phyloP scores from a whole-genome alignment of 2,113 vertebrate species.

The Lontra canadensis region DNA sequence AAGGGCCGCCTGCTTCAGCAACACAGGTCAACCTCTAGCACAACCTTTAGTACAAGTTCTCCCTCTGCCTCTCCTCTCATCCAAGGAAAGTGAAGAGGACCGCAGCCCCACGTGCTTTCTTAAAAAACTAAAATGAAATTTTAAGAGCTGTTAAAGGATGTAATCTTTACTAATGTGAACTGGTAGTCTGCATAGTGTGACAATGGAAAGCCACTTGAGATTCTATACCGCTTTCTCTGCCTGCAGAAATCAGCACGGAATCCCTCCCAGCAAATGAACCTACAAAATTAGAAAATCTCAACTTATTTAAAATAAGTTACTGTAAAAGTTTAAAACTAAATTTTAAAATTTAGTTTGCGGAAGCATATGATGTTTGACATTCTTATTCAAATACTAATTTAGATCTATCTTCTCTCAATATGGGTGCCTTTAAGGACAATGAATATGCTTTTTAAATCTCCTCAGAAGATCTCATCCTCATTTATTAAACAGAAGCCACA shows the following conservation, averaged over 20 bases:
- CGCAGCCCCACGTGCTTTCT: not conserved
- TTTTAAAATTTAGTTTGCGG: slow-evolving; percentile 6
- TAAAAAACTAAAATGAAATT: not conserved
- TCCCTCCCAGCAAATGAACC: not conserved
- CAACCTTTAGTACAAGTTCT: not conserved
- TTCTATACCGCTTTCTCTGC: not conserved
- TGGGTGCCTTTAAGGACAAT: not conserved
- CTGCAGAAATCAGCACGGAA: not conserved
- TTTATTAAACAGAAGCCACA: not conserved
- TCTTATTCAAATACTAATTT: slow-evolving; percentile 41
- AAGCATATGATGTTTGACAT: not conserved
- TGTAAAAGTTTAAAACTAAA: slow-evolving; percentile 12
- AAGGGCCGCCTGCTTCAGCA: not conserved
- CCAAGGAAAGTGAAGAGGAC: not conserved
- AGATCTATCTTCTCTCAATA: slow-evolving; percentile 7
- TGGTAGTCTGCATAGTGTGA: not conserved
- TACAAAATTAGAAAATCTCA: not conserved
- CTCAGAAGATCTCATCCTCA: not conserved
- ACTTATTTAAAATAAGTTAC: slow-evolving; percentile 14
- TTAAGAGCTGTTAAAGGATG: not conserved
- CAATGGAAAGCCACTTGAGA: not conserved
- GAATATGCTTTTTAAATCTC: not conserved
- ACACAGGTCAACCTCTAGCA: not conserved
- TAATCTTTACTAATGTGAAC: not conserved
- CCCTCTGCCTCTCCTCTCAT: not conserved